Conservation (phyloP, 2,888 invertebrate species). For the Melitaea athalia region DNA sequence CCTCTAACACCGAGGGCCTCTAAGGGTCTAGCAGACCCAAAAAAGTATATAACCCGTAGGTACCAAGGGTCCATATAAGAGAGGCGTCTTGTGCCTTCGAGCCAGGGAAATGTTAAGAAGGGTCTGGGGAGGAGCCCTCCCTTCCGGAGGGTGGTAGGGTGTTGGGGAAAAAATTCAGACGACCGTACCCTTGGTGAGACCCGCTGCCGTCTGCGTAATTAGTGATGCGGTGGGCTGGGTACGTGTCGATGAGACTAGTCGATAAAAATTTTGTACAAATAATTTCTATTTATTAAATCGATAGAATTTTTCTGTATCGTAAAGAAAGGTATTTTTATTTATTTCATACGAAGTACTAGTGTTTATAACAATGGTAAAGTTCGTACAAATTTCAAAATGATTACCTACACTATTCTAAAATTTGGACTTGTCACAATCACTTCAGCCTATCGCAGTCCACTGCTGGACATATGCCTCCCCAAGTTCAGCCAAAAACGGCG, state of each 20-base stretch:
- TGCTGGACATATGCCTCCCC: no score
- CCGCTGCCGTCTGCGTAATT: conserved; percentile 79
- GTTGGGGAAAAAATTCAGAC: conserved; percentile 77
- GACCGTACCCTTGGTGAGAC: conserved; percentile 78
- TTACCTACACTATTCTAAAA: no score
- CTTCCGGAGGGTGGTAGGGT: conserved; percentile 66
- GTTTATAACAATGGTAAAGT: no score
- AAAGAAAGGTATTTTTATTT: no score
- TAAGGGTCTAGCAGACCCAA: conserved; percentile 78
- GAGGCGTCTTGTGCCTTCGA: conserved; percentile 75
- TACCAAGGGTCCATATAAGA: conserved; percentile 75
- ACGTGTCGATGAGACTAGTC: conserved; percentile 54
- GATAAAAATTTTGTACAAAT: conserved; percentile 29
- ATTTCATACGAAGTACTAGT: no score
- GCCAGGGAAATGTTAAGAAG: conserved; percentile 80
- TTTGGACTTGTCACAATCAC: no score
- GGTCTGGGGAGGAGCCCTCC: conserved; percentile 73
- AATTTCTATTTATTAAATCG: background rate
- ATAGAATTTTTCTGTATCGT: background rate
- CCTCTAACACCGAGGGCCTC: conserved; percentile 68
- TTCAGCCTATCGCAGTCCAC: no score
- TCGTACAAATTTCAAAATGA: no score
- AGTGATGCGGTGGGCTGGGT: conserved; percentile 72
- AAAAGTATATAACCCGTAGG: conserved; percentile 79
- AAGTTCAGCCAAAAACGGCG: no score